Percentiles rank a stretch among this genome's conserved stretches.
Conservation (phyloP, 2,888 invertebrate species). For the Pimpla rufipes region DNA sequence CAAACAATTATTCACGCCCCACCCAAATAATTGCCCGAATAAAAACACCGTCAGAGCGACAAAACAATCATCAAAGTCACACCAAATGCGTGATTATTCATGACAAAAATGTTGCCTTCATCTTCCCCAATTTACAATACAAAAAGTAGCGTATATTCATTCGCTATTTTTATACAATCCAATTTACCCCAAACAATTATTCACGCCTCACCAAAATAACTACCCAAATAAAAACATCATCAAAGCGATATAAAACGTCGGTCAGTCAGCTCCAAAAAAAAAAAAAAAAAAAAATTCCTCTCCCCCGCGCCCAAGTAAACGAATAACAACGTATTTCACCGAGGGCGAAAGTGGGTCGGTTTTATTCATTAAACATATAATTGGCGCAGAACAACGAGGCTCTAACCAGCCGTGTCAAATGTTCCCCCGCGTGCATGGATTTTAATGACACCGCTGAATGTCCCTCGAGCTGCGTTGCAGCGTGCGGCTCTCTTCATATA, state of each 20-base stretch:
- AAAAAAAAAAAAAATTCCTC: not conserved
- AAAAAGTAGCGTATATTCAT: too few relatives aligned
- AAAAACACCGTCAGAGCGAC: too few relatives aligned
- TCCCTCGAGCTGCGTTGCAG: conserved; percentile 4
- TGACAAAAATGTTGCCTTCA: too few relatives aligned
- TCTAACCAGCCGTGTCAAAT: conserved; percentile 56
- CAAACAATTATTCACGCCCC: too few relatives aligned
- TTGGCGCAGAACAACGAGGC: conserved; percentile 49
- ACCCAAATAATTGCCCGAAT: too few relatives aligned
- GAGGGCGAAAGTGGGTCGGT: conserved; percentile 29
- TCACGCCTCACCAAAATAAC: too few relatives aligned
- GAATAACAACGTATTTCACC: conserved; percentile 40
- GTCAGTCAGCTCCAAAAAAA: not conserved
- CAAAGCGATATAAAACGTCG: not conserved
- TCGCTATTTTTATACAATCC: too few relatives aligned
- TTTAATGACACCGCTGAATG: conserved; percentile 60
- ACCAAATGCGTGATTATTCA: too few relatives aligned
- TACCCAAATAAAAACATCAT: too few relatives aligned
- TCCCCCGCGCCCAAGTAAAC: not conserved
- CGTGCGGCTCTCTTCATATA: not conserved
- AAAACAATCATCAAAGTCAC: too few relatives aligned
- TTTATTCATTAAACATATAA: conserved; percentile 59
- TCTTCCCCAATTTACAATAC: too few relatives aligned
- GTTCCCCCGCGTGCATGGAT: conserved; percentile 50
- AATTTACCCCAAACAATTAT: not conserved